These are phyloP conservation scores for Isichthys henryi DNA, from an alignment of 2,113 vertebrate species.

Conservation along the genomic window DNA sequence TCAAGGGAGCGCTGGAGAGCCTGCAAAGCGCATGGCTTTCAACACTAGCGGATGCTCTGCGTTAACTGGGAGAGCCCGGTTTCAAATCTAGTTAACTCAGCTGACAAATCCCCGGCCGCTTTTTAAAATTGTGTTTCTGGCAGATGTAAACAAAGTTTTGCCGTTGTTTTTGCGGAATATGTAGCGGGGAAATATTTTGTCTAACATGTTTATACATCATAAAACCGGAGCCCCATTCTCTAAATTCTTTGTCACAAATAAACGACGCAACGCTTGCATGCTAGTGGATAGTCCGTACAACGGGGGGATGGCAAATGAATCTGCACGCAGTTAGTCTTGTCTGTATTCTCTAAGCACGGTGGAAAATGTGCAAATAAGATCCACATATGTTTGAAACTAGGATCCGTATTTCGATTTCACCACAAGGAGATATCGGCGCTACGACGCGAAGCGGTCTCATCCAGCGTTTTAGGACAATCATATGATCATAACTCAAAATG, in stretches of 20 bases:
- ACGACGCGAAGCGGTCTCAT: constrained; percentile 54
- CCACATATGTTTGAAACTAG: constrained; percentile 57
- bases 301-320: constrained; percentile 43
- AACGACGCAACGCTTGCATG: not conserved
- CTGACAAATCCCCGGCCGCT: not conserved
- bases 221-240: not conserved
- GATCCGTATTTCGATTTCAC: constrained; percentile 49
- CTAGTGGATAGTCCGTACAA: constrained; percentile 22
- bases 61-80: not conserved
- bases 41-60: not conserved
- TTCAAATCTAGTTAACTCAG: constrained; percentile 8
- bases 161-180: not conserved
- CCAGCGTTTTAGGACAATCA: constrained; percentile 70
- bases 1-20: constrained; percentile 33
- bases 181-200: not conserved
- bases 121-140: not conserved
- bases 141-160: not conserved
- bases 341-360: constrained; percentile 44
- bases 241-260: not conserved
- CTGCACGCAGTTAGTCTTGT: constrained; percentile 62
- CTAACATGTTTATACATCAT: not conserved
- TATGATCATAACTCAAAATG: constrained; percentile 89
- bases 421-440: constrained; percentile 43
- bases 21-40: constrained; percentile 30
- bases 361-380: constrained; percentile 65